Evolutionary conservation across 1,140 invertebrate genomes (phyloP).

Genomic region (Melipona quadrifasciata): DNA sequence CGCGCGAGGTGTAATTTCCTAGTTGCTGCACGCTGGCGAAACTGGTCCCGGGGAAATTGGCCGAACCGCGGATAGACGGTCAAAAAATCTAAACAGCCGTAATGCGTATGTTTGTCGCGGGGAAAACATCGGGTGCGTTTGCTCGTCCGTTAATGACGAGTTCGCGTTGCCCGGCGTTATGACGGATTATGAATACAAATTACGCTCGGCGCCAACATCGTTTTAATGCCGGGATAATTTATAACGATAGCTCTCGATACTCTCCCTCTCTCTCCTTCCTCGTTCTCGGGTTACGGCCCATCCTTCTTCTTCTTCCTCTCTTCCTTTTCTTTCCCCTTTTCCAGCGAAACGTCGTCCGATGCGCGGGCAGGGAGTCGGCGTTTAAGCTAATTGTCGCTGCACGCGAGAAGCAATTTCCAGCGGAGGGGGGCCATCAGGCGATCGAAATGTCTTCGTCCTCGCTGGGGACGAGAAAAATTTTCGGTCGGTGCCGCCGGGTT

Average conservation of each 20-base stretch:
- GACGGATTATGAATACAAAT: constrained; percentile 49
- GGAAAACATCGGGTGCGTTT: neutral
- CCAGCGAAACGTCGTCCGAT: neutral
- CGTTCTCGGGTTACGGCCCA: neutral
- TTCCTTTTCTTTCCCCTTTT: neutral
- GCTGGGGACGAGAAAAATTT: neutral
- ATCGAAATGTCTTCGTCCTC: constrained; percentile 22
- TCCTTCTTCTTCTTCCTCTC: too few species aligned
- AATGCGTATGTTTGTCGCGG: constrained; percentile 29
- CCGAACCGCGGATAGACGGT: neutral
- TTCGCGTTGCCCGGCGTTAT: neutral
- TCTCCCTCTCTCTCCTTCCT: neutral
- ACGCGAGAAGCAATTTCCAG: constrained; percentile 30
- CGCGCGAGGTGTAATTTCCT: neutral
- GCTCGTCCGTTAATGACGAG: constrained; percentile 12
- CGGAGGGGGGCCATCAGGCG: neutral
- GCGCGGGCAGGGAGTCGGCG: neutral
- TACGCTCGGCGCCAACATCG: constrained; percentile 30
- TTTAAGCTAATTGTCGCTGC: constrained; percentile 44
- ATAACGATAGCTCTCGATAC: constrained; percentile 12
- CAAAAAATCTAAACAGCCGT: neutral
- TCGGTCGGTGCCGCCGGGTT: neutral
- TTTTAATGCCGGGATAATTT: constrained; percentile 31
- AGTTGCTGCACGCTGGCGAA: neutral
- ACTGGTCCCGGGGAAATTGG: neutral